These are phyloP conservation scores for Patagioenas fasciata DNA, from an alignment of 2,113 vertebrate species.

Conservation along the genomic window DNA sequence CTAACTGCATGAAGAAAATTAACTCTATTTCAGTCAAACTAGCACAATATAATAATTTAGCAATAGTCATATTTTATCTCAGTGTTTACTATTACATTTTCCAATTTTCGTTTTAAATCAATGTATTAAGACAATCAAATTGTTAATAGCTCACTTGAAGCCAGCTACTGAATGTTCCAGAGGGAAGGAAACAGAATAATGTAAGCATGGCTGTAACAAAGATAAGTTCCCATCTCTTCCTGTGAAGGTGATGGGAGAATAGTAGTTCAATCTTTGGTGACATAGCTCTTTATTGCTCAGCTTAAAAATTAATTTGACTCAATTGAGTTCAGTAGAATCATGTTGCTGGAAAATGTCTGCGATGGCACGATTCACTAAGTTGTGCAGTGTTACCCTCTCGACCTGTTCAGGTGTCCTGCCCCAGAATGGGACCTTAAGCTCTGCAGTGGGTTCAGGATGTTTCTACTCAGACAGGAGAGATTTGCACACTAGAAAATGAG, in stretches of 20 bases:
- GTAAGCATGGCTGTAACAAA: neutral
- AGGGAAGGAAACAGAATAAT: neutral
- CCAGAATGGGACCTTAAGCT: no score
- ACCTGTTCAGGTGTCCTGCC: neutral
- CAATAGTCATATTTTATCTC: neutral
- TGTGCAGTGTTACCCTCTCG: neutral
- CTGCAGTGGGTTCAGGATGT: rapidly evolving
- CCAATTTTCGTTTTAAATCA: neutral
- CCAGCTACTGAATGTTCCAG: neutral
- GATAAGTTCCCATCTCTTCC: neutral
- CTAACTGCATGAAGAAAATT: no score
- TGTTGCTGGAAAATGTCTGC: neutral
- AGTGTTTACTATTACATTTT: neutral
- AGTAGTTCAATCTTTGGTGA: neutral
- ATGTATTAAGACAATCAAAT: neutral
- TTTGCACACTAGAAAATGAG: neutral
- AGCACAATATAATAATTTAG: neutral
- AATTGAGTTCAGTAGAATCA: neutral
- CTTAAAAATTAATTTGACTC: neutral
- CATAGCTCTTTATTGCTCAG: neutral
- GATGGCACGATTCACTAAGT: neutral
- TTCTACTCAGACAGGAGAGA: neutral
- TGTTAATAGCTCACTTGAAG: neutral
- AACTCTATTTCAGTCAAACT: no score
- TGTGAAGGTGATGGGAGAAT: neutral